Conservation (phyloP, 2,797 vertebrate genomes). For the Pseudochirops corinnae region DNA sequence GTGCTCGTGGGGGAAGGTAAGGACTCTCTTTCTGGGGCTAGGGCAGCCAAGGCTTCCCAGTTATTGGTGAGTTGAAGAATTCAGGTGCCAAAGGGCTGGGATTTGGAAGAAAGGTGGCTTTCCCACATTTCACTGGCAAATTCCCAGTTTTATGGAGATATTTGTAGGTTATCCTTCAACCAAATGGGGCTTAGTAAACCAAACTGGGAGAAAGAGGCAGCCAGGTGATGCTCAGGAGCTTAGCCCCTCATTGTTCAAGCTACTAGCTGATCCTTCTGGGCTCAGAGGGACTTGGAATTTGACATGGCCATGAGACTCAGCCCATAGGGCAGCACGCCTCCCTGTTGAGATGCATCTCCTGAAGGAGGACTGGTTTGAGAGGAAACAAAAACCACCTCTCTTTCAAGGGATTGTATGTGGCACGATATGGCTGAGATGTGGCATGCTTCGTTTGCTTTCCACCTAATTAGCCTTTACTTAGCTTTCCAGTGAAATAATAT, state of each 20-base stretch:
- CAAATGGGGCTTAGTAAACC: background rate
- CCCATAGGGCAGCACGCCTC: background rate
- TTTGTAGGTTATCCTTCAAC: background rate
- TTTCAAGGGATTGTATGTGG: background rate
- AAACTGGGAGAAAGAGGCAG: background rate
- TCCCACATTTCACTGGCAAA: background rate
- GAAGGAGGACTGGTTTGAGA: background rate
- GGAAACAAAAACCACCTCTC: background rate
- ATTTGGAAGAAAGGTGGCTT: background rate
- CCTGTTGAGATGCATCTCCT: background rate
- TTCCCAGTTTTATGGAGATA: fast-evolving
- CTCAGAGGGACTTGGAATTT: background rate
- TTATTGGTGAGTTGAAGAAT: background rate
- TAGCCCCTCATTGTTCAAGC: fast-evolving
- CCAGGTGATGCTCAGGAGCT: fast-evolving
- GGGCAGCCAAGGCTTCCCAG: background rate
- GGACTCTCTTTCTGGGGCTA: background rate
- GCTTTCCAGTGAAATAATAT: background rate
- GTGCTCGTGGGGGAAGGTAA: background rate
- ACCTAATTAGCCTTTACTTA: background rate
- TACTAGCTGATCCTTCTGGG: background rate
- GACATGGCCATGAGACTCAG: fast-evolving
- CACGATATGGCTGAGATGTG: background rate
- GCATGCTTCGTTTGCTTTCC: background rate
- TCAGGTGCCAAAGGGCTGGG: background rate